phyloP scores from a whole-genome alignment of 2,797 vertebrate species.

The Linurgus olivaceus region DNA sequence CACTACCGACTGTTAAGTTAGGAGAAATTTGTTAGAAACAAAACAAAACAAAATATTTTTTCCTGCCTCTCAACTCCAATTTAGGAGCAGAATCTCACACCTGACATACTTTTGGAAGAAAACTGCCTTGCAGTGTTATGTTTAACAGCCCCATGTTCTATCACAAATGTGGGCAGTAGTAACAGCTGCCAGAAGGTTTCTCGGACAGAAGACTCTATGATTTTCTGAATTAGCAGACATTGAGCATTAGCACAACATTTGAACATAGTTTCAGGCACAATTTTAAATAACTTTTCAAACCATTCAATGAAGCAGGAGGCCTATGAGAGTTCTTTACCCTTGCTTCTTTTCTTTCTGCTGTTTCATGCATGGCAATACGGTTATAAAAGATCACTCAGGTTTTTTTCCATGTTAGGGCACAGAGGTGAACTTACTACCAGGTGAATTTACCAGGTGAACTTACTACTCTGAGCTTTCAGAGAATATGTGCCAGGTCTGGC shows the following conservation, averaged over 20 bases:
- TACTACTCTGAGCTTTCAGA: neutral
- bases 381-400: neutral
- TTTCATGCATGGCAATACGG: accelerated
- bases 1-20: neutral
- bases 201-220: neutral
- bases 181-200: neutral
- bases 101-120: neutral
- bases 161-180: neutral
- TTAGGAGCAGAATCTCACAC: neutral
- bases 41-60: neutral
- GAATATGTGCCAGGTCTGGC: neutral
- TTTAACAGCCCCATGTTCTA: neutral
- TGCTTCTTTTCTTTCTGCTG: neutral
- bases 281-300: neutral
- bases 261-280: neutral
- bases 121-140: neutral
- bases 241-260: neutral
- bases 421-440: neutral
- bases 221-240: neutral
- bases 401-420: neutral
- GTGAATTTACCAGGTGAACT: neutral
- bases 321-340: neutral
- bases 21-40: neutral
- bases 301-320: neutral
- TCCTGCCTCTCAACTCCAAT: neutral